phyloP scores from a whole-genome alignment of 2,888 invertebrate species.

The Stenurella melanura region DNA sequence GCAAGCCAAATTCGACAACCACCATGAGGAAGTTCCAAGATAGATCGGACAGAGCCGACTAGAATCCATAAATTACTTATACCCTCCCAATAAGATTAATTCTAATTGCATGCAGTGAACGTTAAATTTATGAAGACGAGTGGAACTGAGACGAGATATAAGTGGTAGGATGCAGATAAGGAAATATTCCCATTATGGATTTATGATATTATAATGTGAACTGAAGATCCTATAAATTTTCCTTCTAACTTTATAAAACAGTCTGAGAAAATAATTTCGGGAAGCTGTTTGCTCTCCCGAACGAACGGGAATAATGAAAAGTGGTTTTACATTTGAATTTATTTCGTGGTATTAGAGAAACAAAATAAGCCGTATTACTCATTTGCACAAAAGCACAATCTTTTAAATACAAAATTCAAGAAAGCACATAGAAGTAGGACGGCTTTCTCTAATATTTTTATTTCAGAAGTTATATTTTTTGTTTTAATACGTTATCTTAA shows the following conservation, averaged over 20 bases:
- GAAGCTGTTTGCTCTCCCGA: background rate
- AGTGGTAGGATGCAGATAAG: conserved; percentile 46
- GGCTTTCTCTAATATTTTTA: background rate
- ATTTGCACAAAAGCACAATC: background rate
- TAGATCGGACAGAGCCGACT: conserved; percentile 38
- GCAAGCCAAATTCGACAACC: conserved; percentile 20
- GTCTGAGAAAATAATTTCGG: background rate
- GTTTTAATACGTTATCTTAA: background rate
- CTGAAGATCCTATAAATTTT: conserved; percentile 40
- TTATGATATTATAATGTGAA: conserved; percentile 43
- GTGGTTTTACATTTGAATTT: background rate
- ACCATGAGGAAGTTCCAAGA: conserved; percentile 31
- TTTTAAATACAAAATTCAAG: background rate
- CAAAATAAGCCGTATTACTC: background rate
- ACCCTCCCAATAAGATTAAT: conserved; percentile 59
- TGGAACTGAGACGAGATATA: conserved; percentile 52
- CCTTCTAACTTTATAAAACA: conserved; percentile 21
- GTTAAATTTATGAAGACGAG: conserved; percentile 58
- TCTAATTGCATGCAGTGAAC: conserved; percentile 58
- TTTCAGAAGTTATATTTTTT: background rate
- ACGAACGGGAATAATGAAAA: conserved; percentile 7
- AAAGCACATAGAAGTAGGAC: background rate
- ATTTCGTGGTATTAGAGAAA: background rate
- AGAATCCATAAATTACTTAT: conserved; percentile 57
- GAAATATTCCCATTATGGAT: conserved; percentile 50